These are phyloP conservation scores for Parazoanthus darwini DNA, from an alignment of 92 coral and sea anemone genomes.

Conservation along the genomic window DNA sequence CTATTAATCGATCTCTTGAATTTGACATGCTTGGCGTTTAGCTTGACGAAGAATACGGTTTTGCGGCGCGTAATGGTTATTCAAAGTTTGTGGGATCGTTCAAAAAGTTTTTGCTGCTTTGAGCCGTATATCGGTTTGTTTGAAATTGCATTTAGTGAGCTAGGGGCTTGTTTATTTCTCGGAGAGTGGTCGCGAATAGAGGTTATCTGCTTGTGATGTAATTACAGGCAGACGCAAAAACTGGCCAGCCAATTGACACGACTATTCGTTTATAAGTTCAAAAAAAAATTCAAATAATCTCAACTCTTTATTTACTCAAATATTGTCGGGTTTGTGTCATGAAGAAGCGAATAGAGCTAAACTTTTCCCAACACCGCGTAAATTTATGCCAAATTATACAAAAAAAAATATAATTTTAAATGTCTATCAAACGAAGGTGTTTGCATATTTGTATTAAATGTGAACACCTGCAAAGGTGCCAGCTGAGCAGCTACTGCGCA, in stretches of 20 bases:
- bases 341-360: background rate
- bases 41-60: background rate
- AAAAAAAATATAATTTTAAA: slow-evolving; percentile 50
- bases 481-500: slow-evolving; percentile 69
- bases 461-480: slow-evolving; percentile 73
- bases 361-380: background rate
- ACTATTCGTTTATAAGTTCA: background rate
- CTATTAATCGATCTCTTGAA: background rate
- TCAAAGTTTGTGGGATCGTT: background rate
- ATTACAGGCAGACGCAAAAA: background rate
- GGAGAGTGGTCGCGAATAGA: background rate
- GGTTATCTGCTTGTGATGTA: background rate
- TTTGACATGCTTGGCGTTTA: background rate
- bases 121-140: background rate
- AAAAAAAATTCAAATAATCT: slow-evolving; percentile 4
- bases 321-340: background rate
- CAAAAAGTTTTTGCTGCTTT: background rate
- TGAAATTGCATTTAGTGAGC: background rate
- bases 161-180: background rate
- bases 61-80: background rate
- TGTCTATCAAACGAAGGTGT: slow-evolving; percentile 51
- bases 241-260: background rate
- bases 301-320: slow-evolving; percentile 16
- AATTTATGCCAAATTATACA: slow-evolving; percentile 16
- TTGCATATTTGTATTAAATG: slow-evolving; percentile 54